Evolutionary conservation across 2,113 vertebrate species (phyloP).

Genomic region (Nipponia nippon): DNA sequence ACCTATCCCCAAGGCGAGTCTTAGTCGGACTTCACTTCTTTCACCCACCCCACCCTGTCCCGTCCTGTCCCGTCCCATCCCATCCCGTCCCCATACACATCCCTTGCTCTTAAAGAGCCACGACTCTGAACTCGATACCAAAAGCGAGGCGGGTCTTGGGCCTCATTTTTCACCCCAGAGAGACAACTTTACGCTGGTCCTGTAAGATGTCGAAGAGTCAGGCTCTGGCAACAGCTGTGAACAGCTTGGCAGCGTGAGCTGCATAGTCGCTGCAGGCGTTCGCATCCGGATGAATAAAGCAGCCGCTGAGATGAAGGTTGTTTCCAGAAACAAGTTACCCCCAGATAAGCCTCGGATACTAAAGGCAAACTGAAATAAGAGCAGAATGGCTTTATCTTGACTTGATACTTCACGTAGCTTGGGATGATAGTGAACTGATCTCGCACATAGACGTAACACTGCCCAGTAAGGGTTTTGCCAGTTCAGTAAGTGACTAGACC

Average conservation of each 20-base stretch:
- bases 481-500: neutral
- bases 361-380: neutral
- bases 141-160: rapidly evolving
- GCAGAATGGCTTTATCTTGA: neutral
- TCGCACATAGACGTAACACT: rapidly evolving
- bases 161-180: neutral
- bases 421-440: neutral
- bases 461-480: neutral
- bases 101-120: neutral
- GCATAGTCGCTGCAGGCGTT: rapidly evolving
- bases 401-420: neutral
- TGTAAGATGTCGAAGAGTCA: rapidly evolving
- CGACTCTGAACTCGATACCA: neutral
- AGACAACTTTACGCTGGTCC: neutral
- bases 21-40: neutral
- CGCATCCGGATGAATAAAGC: neutral
- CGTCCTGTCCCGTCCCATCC: neutral
- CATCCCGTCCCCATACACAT: neutral
- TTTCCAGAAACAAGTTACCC: neutral
- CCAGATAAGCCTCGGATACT: neutral
- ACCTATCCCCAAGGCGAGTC: neutral
- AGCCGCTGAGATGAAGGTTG: neutral
- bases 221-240: neutral
- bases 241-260: neutral
- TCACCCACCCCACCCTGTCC: neutral